Evolutionary conservation across 2,797 vertebrate species (phyloP).

Genomic region (Trichosurus vulpecula): DNA sequence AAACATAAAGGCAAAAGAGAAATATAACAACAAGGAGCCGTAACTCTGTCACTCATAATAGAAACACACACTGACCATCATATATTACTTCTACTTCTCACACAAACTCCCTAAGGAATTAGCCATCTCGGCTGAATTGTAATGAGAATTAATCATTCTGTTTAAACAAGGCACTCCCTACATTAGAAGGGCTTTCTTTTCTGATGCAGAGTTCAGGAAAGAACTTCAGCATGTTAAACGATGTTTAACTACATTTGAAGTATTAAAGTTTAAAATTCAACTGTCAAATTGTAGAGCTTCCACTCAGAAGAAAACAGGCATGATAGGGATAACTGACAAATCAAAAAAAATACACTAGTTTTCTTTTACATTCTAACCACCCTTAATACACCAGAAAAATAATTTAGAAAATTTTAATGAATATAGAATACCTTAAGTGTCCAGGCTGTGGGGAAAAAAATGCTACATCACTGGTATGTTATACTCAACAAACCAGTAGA

Average conservation of each 20-base stretch:
- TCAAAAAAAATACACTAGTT: neutral
- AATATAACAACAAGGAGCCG: constrained; percentile 27
- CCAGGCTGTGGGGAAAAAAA: neutral
- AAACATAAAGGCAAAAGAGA: constrained; percentile 46
- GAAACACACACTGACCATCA: constrained; percentile 54
- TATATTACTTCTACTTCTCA: neutral
- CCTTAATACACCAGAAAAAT: neutral
- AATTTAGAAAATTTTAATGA: neutral
- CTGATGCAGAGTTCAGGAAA: neutral
- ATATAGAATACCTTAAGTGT: neutral
- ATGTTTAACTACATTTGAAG: neutral
- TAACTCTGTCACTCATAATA: neutral
- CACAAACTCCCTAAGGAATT: constrained; percentile 64
- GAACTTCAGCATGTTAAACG: constrained; percentile 10
- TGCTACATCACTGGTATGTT: neutral
- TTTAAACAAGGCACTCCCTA: neutral
- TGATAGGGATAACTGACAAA: neutral
- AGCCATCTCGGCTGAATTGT: constrained; percentile 19
- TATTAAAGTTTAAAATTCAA: constrained; percentile 41
- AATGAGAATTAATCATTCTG: constrained; percentile 7
- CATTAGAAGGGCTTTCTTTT: neutral
- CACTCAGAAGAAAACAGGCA: constrained; percentile 4
- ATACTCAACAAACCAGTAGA: neutral
- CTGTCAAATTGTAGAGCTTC: neutral
- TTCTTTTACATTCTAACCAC: neutral